Percentiles rank a stretch among this genome's conserved stretches.
phyloP scores from a whole-genome alignment of 2,797 vertebrate genomes.

The Neomorphus geoffroyi region DNA sequence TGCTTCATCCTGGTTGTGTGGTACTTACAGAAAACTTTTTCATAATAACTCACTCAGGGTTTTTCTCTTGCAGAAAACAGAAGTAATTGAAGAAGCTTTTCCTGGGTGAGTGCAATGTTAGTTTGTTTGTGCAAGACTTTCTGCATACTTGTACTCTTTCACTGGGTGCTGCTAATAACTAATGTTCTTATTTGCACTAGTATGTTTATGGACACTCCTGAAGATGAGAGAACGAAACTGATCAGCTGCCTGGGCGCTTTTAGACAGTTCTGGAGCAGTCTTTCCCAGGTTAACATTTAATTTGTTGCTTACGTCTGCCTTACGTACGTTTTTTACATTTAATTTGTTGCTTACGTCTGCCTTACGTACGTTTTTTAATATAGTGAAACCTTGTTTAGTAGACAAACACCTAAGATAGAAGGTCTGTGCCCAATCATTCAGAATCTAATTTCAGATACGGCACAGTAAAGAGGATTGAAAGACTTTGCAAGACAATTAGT shows the following conservation, averaged over 20 bases:
- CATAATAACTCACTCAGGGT: rapidly evolving
- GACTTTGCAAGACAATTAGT: neutral
- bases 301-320: neutral
- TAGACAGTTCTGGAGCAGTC: constrained; percentile 91
- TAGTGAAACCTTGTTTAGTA: neutral
- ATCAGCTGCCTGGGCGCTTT: constrained; percentile 94
- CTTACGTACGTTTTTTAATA: neutral
- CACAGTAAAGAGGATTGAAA: neutral
- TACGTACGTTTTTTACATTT: neutral
- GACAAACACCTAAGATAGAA: neutral
- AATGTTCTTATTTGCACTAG: constrained; percentile 71
- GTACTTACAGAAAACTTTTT: neutral
- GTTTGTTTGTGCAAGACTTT: neutral
- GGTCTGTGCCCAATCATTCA: neutral
- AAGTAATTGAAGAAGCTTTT: constrained; percentile 97
- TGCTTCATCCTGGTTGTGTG: neutral
- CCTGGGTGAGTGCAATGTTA: constrained; percentile 85
- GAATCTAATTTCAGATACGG: neutral
- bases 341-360: neutral
- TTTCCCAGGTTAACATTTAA: constrained; percentile 86
- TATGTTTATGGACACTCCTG: constrained; percentile 98
- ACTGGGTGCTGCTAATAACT: neutral
- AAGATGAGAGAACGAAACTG: constrained; percentile 95
- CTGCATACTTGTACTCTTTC: neutral
- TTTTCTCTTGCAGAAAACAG: constrained; percentile 88